These are phyloP conservation scores for Chrysoperla carnea DNA, from an alignment of 1,140 invertebrate species.

Conservation along the genomic window DNA sequence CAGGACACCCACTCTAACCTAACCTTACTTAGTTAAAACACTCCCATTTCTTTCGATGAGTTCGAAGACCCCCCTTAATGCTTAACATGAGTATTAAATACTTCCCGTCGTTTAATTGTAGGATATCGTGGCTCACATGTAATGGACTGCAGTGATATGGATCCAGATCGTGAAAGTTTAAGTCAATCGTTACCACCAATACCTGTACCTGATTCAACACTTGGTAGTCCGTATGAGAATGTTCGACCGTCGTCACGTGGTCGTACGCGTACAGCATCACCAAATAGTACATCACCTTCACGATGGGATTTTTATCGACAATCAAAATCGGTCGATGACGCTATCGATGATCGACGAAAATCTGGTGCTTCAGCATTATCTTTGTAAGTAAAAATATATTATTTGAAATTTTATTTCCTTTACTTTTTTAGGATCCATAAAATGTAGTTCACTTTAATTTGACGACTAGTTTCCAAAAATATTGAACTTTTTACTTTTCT, in stretches of 20 bases:
- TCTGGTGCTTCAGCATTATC: slow-evolving; percentile 38
- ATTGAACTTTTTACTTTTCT: too few relatives aligned
- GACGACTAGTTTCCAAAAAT: too few relatives aligned
- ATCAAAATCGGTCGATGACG: slow-evolving; percentile 23
- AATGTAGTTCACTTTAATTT: too few relatives aligned
- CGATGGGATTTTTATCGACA: slow-evolving; percentile 38
- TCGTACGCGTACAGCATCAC: slow-evolving; percentile 17
- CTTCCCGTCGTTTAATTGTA: too few relatives aligned
- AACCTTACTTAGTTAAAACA: too few relatives aligned
- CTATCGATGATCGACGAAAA: slow-evolving; percentile 30
- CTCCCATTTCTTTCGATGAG: too few relatives aligned
- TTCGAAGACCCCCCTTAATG: too few relatives aligned
- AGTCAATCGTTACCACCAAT: slow-evolving; percentile 36
- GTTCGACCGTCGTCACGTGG: slow-evolving; percentile 23
- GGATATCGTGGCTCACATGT: too few relatives aligned
- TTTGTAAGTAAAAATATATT: slow-evolving; percentile 29
- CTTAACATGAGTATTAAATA: too few relatives aligned
- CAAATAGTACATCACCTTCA: slow-evolving; percentile 31
- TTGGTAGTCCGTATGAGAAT: slow-evolving; percentile 47
- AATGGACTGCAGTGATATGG: slow-evolving; percentile 5
- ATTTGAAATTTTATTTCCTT: background rate
- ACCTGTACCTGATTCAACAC: slow-evolving; percentile 29
- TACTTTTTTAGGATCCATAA: too few relatives aligned
- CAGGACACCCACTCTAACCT: too few relatives aligned
- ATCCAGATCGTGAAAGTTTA: slow-evolving; percentile 33